A percentile compares a stretch with the other conserved stretches of the same genome.
phyloP scores from a whole-genome alignment of 53 echinoderm and acorn worm genomes.

The Holothuria leucospilota region DNA sequence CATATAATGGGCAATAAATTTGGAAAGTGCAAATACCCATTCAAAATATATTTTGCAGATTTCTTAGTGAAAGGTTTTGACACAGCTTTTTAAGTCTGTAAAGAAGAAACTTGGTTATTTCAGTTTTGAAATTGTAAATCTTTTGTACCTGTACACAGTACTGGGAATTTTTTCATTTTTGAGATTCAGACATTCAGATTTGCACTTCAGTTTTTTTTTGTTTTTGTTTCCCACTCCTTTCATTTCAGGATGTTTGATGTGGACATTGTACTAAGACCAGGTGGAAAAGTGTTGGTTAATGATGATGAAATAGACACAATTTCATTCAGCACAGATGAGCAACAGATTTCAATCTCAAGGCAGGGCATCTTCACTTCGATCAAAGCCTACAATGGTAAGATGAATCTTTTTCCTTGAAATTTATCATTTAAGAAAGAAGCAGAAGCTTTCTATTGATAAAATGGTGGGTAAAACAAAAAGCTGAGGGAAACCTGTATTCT shows the following conservation, averaged over 20 bases:
- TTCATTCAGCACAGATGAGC: neutral
- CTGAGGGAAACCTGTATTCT: too few species aligned
- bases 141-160: too few species aligned
- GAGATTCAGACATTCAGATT: neutral
- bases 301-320: neutral
- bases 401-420: neutral
- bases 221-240: neutral
- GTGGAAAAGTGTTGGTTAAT: neutral
- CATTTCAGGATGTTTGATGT: neutral
- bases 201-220: neutral
- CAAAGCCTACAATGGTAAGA: slow-evolving; percentile 27
- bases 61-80: too few species aligned
- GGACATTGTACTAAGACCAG: neutral
- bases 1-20: too few species aligned
- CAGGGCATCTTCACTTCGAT: slow-evolving; percentile 3
- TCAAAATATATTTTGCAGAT: too few species aligned
- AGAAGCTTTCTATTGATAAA: too few species aligned
- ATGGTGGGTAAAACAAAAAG: too few species aligned
- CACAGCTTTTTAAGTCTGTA: too few species aligned
- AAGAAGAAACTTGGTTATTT: too few species aligned
- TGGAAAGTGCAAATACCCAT: too few species aligned
- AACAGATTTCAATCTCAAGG: neutral
- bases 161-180: neutral
- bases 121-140: too few species aligned
- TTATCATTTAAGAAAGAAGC: too few species aligned